These are phyloP conservation scores for Zosterops japonicus DNA, from an alignment of 2,113 vertebrate species.

Conservation along the genomic window DNA sequence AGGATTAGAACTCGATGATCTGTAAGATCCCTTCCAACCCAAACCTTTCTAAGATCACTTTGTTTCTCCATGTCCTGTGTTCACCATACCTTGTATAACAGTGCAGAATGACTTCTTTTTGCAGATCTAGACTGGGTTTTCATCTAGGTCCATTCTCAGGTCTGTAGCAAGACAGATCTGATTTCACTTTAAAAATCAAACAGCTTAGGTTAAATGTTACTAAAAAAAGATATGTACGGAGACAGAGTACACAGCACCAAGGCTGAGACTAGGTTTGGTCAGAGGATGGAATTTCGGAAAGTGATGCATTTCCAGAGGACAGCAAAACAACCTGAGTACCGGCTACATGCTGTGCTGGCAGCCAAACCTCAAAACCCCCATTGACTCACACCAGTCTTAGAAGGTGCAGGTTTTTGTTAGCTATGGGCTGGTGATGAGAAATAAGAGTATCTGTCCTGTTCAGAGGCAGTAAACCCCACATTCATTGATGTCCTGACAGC, in stretches of 20 bases:
- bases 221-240: background rate
- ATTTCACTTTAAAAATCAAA: background rate
- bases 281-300: background rate
- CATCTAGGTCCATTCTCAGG: background rate
- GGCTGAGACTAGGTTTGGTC: background rate
- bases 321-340: background rate
- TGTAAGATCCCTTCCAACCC: background rate
- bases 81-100: background rate
- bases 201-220: background rate
- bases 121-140: background rate
- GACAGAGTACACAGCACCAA: background rate
- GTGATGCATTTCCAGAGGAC: background rate
- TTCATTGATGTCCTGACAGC: background rate
- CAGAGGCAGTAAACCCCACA: background rate
- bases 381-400: background rate
- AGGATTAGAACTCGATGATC: background rate
- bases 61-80: fast-evolving
- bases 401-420: background rate
- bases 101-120: background rate
- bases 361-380: background rate
- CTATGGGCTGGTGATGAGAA: background rate
- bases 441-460: background rate
- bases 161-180: background rate
- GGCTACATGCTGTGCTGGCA: fast-evolving
- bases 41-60: background rate